phyloP scores from a whole-genome alignment of 2,888 invertebrate genomes.

The Linnaemya tessellans region DNA sequence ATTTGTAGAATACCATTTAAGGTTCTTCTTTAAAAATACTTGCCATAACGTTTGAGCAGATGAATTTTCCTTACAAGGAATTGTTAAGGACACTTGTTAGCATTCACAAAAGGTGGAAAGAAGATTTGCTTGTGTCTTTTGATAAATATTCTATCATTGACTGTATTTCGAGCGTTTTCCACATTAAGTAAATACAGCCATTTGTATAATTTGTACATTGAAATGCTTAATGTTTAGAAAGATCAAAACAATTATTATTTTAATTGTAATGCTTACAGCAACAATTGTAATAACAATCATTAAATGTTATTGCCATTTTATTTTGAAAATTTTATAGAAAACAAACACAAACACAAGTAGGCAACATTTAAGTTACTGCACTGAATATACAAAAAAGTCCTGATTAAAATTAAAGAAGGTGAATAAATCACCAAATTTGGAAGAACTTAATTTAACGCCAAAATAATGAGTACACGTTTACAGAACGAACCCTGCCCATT shows the following conservation, averaged over 20 bases:
- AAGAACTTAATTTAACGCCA: constrained; percentile 5
- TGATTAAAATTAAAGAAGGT: background rate
- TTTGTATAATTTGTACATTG: too few relatives aligned
- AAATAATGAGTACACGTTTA: background rate
- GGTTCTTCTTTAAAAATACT: too few relatives aligned
- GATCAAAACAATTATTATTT: constrained; percentile 62
- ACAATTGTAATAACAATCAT: constrained; percentile 51
- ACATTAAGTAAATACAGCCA: too few relatives aligned
- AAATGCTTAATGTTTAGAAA: constrained; percentile 20
- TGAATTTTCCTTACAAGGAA: too few relatives aligned
- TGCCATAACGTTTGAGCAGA: too few relatives aligned
- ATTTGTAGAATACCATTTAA: too few relatives aligned
- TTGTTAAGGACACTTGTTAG: too few relatives aligned
- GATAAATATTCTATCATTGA: too few relatives aligned
- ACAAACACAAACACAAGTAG: background rate
- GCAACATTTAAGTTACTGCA: background rate
- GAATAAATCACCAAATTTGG: background rate
- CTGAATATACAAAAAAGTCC: background rate
- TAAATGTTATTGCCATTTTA: constrained; percentile 32
- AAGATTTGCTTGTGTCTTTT: too few relatives aligned
- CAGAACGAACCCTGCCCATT: background rate
- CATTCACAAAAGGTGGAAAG: too few relatives aligned
- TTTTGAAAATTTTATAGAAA: constrained; percentile 15
- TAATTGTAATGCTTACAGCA: constrained; percentile 48
- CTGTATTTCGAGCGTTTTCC: too few relatives aligned